These are phyloP conservation scores for Drosophila cognata DNA, from an alignment of 2,888 invertebrate species.

Conservation along the genomic window DNA sequence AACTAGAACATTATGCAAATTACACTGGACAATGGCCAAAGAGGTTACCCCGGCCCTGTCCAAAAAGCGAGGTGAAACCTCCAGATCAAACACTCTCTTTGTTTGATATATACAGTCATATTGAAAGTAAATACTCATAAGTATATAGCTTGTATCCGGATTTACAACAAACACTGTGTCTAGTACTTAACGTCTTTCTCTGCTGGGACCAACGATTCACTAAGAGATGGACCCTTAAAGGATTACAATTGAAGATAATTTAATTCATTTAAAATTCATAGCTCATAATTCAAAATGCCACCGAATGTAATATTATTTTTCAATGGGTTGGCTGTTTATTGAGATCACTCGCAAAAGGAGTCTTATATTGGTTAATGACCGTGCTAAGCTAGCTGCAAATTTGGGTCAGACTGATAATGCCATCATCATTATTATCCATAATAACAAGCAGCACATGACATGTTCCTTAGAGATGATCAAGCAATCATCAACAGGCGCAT, in stretches of 20 bases:
- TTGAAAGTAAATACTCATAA: not conserved
- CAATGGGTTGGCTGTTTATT: conserved; percentile 9
- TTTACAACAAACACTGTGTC: not conserved
- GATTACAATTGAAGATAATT: not conserved
- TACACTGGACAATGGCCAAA: conserved; percentile 59
- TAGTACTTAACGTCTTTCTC: not conserved
- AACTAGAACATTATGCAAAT: conserved; percentile 69
- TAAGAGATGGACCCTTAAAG: not conserved
- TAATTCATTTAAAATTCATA: not conserved
- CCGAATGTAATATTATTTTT: not conserved
- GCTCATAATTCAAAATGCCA: not conserved
- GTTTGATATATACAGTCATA: conserved; percentile 14
- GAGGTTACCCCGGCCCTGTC: conserved; percentile 29
- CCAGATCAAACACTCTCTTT: conserved; percentile 17
- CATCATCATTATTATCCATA: conserved; percentile 59
- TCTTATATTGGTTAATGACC: conserved; percentile 20
- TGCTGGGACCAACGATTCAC: not conserved
- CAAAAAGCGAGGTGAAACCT: conserved; percentile 35
- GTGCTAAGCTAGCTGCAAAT: conserved; percentile 20
- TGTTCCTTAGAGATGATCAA: conserved; percentile 61
- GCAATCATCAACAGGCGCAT: conserved; percentile 49
- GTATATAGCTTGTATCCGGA: conserved; percentile 12
- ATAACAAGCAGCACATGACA: conserved; percentile 64
- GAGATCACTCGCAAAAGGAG: not conserved
- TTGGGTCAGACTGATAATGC: conserved; percentile 55